phyloP scores from a whole-genome alignment of 1,140 invertebrate genomes.

The Drosophila sproati region DNA sequence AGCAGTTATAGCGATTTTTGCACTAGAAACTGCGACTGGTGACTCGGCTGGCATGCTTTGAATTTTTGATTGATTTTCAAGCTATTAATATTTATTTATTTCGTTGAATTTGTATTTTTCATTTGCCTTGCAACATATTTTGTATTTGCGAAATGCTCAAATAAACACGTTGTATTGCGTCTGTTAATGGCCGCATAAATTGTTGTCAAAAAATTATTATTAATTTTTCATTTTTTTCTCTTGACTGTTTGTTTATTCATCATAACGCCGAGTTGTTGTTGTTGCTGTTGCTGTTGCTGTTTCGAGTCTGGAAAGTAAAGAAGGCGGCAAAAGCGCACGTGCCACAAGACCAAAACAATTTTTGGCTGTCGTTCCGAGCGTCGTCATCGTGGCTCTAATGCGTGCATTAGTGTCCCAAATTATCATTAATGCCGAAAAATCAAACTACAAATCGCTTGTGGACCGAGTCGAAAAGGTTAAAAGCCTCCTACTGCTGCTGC shows the following conservation, averaged over 20 bases:
- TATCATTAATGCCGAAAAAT: constrained; percentile 66
- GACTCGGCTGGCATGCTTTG: constrained; percentile 60
- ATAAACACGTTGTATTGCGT: constrained; percentile 80
- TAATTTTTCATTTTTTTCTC: constrained; percentile 56
- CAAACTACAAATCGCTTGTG: constrained; percentile 63
- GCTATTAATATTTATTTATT: constrained; percentile 76
- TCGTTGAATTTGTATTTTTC: constrained; percentile 26
- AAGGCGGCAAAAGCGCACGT: constrained; percentile 58
- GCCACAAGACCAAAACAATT: constrained; percentile 54
- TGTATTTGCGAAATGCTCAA: constrained; percentile 69
- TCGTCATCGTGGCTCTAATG: constrained; percentile 51
- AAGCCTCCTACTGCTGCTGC: constrained; percentile 48
- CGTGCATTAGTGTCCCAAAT: constrained; percentile 66
- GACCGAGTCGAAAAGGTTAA: constrained; percentile 67
- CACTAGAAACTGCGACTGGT: constrained; percentile 40
- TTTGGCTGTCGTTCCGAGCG: constrained; percentile 35
- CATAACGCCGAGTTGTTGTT: constrained; percentile 41
- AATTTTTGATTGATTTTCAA: constrained; percentile 78
- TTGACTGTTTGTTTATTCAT: constrained; percentile 73
- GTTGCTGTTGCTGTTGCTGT: constrained; percentile 17
- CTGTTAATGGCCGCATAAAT: constrained; percentile 82
- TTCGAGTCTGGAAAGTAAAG: constrained; percentile 12
- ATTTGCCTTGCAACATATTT: constrained; percentile 27
- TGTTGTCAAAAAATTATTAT: constrained; percentile 71
- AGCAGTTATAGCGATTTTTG: constrained; percentile 68